Evolutionary conservation across 2,113 vertebrate genomes (phyloP).

Genomic region (Phalacrocorax carbo): DNA sequence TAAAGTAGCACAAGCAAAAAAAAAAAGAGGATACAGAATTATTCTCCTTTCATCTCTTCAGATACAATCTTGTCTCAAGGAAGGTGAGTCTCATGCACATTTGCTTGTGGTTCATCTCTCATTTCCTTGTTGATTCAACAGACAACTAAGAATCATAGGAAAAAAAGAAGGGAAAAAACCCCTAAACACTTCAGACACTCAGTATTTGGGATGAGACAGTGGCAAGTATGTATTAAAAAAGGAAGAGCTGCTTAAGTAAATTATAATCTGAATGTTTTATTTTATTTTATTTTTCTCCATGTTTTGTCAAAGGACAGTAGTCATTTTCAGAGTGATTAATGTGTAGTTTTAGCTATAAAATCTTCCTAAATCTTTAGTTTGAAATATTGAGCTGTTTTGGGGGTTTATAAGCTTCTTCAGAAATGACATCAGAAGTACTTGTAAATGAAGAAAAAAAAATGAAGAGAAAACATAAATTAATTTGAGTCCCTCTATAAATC

Average conservation of each 20-base stretch:
- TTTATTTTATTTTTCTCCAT: neutral
- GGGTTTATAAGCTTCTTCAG: neutral
- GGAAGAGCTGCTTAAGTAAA: neutral
- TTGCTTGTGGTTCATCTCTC: neutral
- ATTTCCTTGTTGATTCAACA: neutral
- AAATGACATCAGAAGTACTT: slow-evolving; percentile 40
- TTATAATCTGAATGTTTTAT: neutral
- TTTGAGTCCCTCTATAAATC: slow-evolving; percentile 22
- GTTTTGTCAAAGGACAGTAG: neutral
- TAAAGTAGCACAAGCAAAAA: neutral
- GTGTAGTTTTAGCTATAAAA: neutral
- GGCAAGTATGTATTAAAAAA: neutral
- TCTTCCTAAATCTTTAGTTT: neutral
- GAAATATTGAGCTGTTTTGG: neutral
- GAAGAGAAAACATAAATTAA: slow-evolving; percentile 46
- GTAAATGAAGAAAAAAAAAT: slow-evolving; percentile 43
- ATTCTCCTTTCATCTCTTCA: neutral
- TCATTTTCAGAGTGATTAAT: neutral
- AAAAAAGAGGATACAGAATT: neutral
- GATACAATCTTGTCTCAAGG: neutral
- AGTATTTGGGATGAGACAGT: neutral
- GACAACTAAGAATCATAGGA: neutral
- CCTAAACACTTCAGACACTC: neutral
- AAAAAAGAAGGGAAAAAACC: neutral
- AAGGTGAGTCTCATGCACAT: neutral